Percentiles rank a stretch among this genome's conserved stretches.
These are phyloP conservation scores for Stratiomys singularior DNA, from an alignment of 2,888 invertebrate genomes.

Conservation along the genomic window DNA sequence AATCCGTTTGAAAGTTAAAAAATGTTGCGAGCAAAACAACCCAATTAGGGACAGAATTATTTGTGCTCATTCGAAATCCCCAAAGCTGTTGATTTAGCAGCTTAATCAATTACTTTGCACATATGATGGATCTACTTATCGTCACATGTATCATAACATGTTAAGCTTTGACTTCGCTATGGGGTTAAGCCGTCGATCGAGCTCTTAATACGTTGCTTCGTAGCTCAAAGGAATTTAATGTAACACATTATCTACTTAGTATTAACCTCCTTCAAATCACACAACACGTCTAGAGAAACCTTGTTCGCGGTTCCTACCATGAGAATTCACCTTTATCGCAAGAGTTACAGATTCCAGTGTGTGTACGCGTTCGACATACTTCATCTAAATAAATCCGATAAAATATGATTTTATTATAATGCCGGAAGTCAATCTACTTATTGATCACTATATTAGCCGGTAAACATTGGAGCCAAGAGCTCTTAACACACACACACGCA, in stretches of 20 bases:
- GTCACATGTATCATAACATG: neutral
- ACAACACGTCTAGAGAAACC: neutral
- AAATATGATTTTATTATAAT: conserved; percentile 30
- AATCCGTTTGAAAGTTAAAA: no score
- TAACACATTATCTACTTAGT: neutral
- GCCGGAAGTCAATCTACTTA: conserved; percentile 42
- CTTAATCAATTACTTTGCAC: neutral
- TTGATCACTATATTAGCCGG: conserved; percentile 22
- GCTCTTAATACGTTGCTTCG: neutral
- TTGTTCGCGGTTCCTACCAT: neutral
- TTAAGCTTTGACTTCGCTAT: neutral
- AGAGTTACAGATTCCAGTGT: neutral
- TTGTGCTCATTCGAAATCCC: no score
- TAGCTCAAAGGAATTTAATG: no score
- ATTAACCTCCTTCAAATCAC: neutral
- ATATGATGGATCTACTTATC: neutral
- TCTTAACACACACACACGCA: neutral
- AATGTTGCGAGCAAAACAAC: no score
- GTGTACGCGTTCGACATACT: neutral
- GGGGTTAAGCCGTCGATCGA: neutral
- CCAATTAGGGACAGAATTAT: no score
- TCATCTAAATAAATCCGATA: conserved; percentile 21
- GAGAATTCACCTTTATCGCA: no score
- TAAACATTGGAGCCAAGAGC: neutral
- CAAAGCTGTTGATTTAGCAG: no score